These are phyloP conservation scores for Scomber colias DNA, from an alignment of 2,113 vertebrate species.

Conservation along the genomic window DNA sequence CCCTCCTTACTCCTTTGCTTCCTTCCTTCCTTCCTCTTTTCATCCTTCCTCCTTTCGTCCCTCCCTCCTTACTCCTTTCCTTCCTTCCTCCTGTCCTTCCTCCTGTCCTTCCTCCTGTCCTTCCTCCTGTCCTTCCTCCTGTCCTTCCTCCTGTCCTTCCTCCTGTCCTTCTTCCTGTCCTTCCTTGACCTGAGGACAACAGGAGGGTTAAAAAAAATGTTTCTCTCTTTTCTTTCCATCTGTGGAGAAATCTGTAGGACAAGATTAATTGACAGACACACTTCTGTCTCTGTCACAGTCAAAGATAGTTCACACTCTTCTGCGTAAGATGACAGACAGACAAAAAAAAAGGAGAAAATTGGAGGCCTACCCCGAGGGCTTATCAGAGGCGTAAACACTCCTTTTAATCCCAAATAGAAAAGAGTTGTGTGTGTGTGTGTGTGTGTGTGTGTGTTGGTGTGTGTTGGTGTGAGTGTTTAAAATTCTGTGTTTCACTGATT, in stretches of 20 bases:
- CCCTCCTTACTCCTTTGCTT: no score
- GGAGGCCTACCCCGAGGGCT: neutral
- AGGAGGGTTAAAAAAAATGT: no score
- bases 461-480: neutral
- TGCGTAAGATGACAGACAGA: slow-evolving; percentile 5
- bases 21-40: no score
- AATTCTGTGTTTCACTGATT: slow-evolving; percentile 22
- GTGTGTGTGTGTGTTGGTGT: neutral
- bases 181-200: no score
- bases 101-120: no score
- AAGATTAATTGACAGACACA: slow-evolving; percentile 30
- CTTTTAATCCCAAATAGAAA: slow-evolving; percentile 29
- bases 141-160: no score
- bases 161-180: no score
- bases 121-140: no score
- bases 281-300: neutral
- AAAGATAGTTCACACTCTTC: slow-evolving; percentile 1
- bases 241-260: slow-evolving; percentile 22
- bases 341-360: no score
- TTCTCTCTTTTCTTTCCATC: neutral
- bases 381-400: slow-evolving; percentile 15
- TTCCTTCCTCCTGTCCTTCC: no score
- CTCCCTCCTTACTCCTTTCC: no score
- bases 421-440: slow-evolving; percentile 1
- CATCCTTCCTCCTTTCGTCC: no score